Evolutionary conservation across 1,140 invertebrate species (phyloP).

Genomic region (Drosophila ercepeae): DNA sequence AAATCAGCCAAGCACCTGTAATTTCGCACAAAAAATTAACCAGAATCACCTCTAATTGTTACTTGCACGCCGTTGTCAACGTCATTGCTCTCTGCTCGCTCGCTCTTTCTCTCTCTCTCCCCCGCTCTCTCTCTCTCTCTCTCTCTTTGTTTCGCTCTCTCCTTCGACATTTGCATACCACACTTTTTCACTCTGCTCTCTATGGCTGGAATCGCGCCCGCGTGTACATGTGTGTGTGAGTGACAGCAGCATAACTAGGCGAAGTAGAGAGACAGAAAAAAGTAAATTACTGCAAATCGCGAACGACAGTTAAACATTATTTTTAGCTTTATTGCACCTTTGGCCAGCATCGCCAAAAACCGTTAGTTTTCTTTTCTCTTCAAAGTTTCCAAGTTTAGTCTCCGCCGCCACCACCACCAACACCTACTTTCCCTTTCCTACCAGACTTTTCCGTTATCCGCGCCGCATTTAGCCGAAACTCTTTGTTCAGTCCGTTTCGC

Average conservation of each 20-base stretch:
- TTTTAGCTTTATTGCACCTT: slow-evolving; percentile 48
- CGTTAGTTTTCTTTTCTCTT: slow-evolving; percentile 42
- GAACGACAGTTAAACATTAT: slow-evolving; percentile 68
- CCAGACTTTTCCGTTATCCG: slow-evolving; percentile 48
- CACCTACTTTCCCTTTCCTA: slow-evolving; percentile 20
- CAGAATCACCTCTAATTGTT: slow-evolving; percentile 42
- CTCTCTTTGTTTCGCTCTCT: slow-evolving; percentile 26
- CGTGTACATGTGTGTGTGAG: slow-evolving; percentile 17
- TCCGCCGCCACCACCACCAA: background rate
- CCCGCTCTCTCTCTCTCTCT: slow-evolving; percentile 24
- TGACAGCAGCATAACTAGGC: slow-evolving; percentile 66
- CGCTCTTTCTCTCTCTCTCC: no score
- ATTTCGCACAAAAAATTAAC: slow-evolving; percentile 33
- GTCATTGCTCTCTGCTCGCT: slow-evolving; percentile 52
- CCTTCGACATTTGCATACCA: slow-evolving; percentile 61
- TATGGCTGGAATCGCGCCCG: slow-evolving; percentile 52
- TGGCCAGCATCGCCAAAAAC: slow-evolving; percentile 18
- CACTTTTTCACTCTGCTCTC: slow-evolving; percentile 54
- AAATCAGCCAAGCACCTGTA: slow-evolving; percentile 1
- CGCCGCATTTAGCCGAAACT: slow-evolving; percentile 27
- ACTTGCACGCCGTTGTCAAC: slow-evolving; percentile 53
- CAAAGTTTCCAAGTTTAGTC: background rate
- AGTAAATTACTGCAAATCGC: slow-evolving; percentile 72
- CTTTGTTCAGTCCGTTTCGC: slow-evolving; percentile 8
- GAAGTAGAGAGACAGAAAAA: slow-evolving; percentile 42